Percentiles rank a stretch among this genome's conserved stretches.
Conservation (phyloP, 2,113 vertebrate species). For the Connochaetes taurinus region DNA sequence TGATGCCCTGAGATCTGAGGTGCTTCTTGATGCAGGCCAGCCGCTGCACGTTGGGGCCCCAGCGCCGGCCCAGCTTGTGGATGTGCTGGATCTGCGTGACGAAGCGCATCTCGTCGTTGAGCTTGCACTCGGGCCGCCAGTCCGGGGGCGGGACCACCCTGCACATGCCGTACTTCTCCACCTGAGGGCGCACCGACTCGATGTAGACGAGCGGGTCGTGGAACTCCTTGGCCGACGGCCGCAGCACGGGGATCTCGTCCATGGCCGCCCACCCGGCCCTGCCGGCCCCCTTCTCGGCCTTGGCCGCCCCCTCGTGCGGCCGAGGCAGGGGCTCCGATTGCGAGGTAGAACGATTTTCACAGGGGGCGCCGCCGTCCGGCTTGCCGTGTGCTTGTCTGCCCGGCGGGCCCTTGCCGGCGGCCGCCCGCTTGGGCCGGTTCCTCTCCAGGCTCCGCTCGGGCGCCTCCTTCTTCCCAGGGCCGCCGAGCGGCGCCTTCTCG, state of each 20-base stretch:
- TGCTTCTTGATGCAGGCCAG: constrained; percentile 99
- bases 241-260: constrained; percentile 90
- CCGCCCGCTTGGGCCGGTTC: constrained; percentile 83
- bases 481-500: constrained; percentile 81
- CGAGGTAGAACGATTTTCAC: constrained; percentile 97
- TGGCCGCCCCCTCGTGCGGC: constrained; percentile 85
- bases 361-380: constrained; percentile 92
- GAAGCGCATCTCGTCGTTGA: constrained; percentile 99
- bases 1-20: constrained; percentile 99
- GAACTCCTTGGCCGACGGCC: constrained; percentile 92
- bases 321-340: constrained; percentile 91
- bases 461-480: constrained; percentile 85
- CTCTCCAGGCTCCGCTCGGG: constrained; percentile 83
- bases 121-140: constrained; percentile 99
- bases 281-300: constrained; percentile 84
- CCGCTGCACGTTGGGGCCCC: constrained; percentile 98
- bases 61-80: constrained; percentile 97
- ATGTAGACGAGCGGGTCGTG: constrained; percentile 97
- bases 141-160: constrained; percentile 94
- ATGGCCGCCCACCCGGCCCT: constrained; percentile 87
- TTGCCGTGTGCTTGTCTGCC: constrained; percentile 90
- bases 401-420: constrained; percentile 82
- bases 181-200: constrained; percentile 92
- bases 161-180: constrained; percentile 93
- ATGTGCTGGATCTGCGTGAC: constrained; percentile 98